A percentile compares a stretch with the other conserved stretches of the same genome.
Conservation (phyloP, 2,797 vertebrate genomes). For the Mus spretus region DNA sequence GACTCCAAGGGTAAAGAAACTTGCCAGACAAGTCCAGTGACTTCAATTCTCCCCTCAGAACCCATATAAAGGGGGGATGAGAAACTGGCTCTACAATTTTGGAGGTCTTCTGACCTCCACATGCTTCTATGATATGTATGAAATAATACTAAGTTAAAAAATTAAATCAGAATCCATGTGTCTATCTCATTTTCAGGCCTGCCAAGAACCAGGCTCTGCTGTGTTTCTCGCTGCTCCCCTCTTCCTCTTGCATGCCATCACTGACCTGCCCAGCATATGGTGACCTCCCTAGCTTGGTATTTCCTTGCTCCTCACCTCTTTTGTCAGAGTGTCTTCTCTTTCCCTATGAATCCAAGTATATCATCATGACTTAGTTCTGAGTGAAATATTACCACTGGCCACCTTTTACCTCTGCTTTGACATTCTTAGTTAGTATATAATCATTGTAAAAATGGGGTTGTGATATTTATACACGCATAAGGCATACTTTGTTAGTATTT, state of each 20-base stretch:
- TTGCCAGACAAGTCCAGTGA: neutral
- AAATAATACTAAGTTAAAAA: neutral
- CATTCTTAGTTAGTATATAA: neutral
- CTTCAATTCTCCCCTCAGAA: neutral
- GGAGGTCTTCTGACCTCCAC: neutral
- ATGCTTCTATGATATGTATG: neutral
- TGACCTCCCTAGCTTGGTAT: neutral
- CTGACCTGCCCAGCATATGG: neutral
- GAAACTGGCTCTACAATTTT: neutral
- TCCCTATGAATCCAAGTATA: neutral
- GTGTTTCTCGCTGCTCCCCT: too few relatives aligned
- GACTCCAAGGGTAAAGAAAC: too few relatives aligned
- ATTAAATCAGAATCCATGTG: too few relatives aligned
- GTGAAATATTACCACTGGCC: neutral
- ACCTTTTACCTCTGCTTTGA: neutral
- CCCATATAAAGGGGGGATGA: too few relatives aligned
- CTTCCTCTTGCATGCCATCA: neutral
- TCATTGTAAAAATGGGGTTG: neutral
- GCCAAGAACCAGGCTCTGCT: neutral
- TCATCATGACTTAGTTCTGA: neutral
- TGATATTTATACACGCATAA: neutral
- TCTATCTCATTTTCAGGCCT: neutral
- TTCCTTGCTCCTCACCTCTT: neutral
- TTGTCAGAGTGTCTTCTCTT: neutral
- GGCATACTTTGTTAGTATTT: neutral